A percentile compares a stretch with the other conserved stretches of the same genome.
Conservation (phyloP, 2,113 vertebrate species). For the Ornithorhynchus anatinus region DNA sequence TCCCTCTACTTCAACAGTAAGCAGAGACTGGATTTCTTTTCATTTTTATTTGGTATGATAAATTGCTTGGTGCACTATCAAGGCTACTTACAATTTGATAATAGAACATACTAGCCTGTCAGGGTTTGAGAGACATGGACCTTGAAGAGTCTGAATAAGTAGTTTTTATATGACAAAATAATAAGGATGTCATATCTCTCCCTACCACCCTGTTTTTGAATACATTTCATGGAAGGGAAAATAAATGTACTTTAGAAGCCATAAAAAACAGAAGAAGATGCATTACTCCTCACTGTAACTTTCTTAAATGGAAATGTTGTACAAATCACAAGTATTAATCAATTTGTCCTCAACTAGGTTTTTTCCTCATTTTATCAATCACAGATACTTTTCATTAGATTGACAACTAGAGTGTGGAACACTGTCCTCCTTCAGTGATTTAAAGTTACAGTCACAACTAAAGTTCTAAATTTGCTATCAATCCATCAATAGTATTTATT, state of each 20-base stretch:
- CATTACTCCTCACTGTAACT: constrained; percentile 47
- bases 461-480: constrained; percentile 59
- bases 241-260: constrained; percentile 64
- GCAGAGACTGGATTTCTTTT: constrained; percentile 42
- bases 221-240: constrained; percentile 58
- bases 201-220: constrained; percentile 47
- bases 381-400: constrained; percentile 34
- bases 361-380: constrained; percentile 11
- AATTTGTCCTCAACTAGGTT: constrained; percentile 25
- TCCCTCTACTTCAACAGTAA: constrained; percentile 26
- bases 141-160: constrained; percentile 60
- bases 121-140: constrained; percentile 67
- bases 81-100: constrained; percentile 70
- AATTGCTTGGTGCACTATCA: constrained; percentile 60
- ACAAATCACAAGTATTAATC: constrained; percentile 58
- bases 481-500: no score
- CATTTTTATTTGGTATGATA: constrained; percentile 65
- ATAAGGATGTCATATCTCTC: constrained; percentile 67
- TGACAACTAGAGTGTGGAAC: constrained; percentile 28
- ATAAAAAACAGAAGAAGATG: constrained; percentile 42
- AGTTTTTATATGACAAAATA: constrained; percentile 67
- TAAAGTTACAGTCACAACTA: constrained; percentile 42
- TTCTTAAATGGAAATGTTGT: constrained; percentile 46
- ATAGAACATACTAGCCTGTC: constrained; percentile 70
- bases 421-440: constrained; percentile 58